Evolutionary conservation across 2,888 invertebrate genomes (phyloP).

Genomic region (Netelia fuscicornis): DNA sequence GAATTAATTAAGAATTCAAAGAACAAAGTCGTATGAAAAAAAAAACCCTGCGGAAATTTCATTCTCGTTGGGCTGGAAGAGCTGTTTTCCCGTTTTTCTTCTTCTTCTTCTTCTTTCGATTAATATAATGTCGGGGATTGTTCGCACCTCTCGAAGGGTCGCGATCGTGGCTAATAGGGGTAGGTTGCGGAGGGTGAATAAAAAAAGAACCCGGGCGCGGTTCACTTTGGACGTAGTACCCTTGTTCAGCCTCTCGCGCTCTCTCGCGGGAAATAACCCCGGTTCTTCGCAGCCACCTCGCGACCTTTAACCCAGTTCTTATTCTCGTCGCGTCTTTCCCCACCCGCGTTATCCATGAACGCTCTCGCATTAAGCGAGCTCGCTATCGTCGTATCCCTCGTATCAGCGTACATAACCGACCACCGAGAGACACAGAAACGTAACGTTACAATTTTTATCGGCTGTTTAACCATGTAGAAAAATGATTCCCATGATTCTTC

Average conservation of each 20-base stretch:
- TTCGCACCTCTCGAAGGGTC: conserved; percentile 30
- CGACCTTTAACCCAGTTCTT: conserved; percentile 69
- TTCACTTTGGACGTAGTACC: conserved; percentile 58
- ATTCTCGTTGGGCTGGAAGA: not conserved
- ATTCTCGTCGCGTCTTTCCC: conserved; percentile 64
- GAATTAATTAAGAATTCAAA: conserved; percentile 1
- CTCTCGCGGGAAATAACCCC: conserved; percentile 61
- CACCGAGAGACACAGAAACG: not conserved
- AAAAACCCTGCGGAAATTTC: not conserved
- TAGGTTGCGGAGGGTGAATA: not conserved
- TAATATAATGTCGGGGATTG: conserved; percentile 48
- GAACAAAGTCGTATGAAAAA: too few relatives aligned
- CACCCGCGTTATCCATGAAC: conserved; percentile 52
- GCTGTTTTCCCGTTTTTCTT: not conserved
- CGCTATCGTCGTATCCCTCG: not conserved
- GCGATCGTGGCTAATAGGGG: conserved; percentile 40
- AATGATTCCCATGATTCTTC: conserved; percentile 1
- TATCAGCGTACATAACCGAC: not conserved
- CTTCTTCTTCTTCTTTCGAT: conserved; percentile 25
- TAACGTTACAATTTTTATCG: conserved; percentile 50
- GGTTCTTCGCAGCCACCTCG: conserved; percentile 49
- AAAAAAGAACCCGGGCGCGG: conserved; percentile 42
- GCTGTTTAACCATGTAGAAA: conserved; percentile 17
- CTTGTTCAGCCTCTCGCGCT: conserved; percentile 33
- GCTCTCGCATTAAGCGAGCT: conserved; percentile 39